These are phyloP conservation scores for Chionoecetes opilio DNA, from an alignment of 1,140 invertebrate genomes.

Conservation along the genomic window DNA sequence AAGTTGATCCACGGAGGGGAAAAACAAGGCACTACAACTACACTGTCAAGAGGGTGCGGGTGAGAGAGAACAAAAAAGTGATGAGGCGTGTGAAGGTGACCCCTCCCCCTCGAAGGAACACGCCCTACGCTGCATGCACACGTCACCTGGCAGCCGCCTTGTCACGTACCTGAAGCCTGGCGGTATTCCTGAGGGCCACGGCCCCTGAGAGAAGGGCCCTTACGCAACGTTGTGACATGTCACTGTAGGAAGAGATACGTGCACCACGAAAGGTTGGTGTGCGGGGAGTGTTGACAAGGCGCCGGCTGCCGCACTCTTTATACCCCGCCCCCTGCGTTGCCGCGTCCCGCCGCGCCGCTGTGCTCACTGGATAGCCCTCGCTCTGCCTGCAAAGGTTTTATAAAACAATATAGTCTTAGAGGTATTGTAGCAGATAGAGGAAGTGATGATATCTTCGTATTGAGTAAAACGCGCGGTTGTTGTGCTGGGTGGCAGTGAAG, in stretches of 20 bases:
- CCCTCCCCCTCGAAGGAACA: too few species aligned
- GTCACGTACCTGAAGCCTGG: conserved; percentile 33
- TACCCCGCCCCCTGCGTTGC: neutral
- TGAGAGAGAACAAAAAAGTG: neutral
- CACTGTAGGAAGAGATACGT: neutral
- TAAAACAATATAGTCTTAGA: neutral
- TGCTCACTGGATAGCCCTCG: neutral
- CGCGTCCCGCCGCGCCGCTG: neutral
- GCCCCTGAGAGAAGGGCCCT: conserved; percentile 44
- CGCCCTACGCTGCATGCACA: too few species aligned
- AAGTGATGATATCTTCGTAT: neutral
- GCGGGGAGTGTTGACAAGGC: neutral
- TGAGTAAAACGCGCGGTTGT: neutral
- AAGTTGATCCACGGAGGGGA: too few species aligned
- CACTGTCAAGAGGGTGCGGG: too few species aligned
- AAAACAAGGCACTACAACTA: too few species aligned
- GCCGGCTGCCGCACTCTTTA: neutral
- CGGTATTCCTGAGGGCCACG: conserved; percentile 5
- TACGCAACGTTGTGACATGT: conserved; percentile 38
- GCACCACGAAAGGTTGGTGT: neutral
- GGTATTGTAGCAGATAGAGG: neutral
- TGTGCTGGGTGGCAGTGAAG: neutral
- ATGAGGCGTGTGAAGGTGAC: neutral
- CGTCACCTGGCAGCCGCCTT: neutral
- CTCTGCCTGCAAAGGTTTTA: neutral